Base-by-base conservation (phyloP, 1,140 invertebrate genomes). In the Drosophila lacertosa region DNA sequence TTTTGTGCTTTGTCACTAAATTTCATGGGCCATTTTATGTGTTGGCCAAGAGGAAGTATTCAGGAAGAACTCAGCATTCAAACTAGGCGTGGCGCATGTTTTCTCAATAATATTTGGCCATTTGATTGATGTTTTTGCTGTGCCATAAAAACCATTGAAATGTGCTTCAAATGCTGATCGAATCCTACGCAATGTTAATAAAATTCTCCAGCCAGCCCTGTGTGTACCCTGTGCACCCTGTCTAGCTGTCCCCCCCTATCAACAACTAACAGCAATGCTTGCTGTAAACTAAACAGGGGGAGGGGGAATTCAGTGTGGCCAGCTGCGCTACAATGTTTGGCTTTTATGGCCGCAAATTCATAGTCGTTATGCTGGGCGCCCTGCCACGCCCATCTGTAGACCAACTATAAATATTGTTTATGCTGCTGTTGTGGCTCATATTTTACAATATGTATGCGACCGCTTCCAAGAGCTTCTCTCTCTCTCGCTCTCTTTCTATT, bases 121-220 rank as follows among this genome's bases (percentile, higher is more conserved):
- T 86, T 86, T 86, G 81, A 86, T 86, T 77, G 81, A 86, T 86
- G 81, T 86, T 69, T 68, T 86, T 35, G 54, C 45, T 45, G 45
- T 40, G 77, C 81, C 74, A 88, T 86, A 86, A 86, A 86, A 86
- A 77, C 81, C 81, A 84, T 81, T 84, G 81, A 81, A 81, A 86
- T 84, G 81, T 84, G 82, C 77, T 81, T 81, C 81, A 77, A 81
- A 73, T 86, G 73, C 51, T 76, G 59, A 83, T 75, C 53, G 57
- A 84, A 84, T 66, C 45, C 22, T 29, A 15, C 7, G 18, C 26
- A 51, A 53, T 67, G 80, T 80, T 74, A 58, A 77, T 80, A 84
- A 84, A 78, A 82, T 58, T 60, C 50, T 32, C 39, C 75, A 81
- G 74, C 53, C n/a, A n/a, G n/a, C n/a, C n/a, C n/a, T n/a, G n/a